These are phyloP conservation scores for Prunella himalayana DNA, from an alignment of 2,113 vertebrate genomes.

Conservation along the genomic window DNA sequence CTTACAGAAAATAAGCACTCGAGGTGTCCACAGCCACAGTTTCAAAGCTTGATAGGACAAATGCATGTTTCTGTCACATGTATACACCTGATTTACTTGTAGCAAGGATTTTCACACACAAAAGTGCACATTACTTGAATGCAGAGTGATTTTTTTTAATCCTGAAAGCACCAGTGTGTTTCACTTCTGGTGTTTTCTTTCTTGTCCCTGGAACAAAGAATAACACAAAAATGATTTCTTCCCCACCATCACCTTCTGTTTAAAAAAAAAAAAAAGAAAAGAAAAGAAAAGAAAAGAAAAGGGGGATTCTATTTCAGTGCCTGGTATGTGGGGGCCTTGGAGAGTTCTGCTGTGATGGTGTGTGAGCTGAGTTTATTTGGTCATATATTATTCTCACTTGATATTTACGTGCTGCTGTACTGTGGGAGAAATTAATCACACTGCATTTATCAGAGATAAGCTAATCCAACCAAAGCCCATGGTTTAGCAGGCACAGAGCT, in stretches of 20 bases:
- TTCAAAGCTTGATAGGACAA: background rate
- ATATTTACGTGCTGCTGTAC: background rate
- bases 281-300: background rate
- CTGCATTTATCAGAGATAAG: conserved; percentile 15
- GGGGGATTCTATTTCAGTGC: background rate
- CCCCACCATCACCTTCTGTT: background rate
- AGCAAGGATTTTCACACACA: background rate
- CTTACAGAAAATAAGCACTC: background rate
- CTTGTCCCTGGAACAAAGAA: background rate
- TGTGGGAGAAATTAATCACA: conserved; percentile 41
- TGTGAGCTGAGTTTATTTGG: conserved; percentile 20
- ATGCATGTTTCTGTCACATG: background rate
- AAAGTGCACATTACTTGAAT: background rate
- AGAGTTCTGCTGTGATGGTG: background rate
- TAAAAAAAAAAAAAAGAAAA: background rate
- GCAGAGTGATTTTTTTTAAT: background rate
- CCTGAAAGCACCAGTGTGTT: background rate
- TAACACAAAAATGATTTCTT: background rate
- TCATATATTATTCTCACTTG: conserved; percentile 8
- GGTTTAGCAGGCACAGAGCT: conserved; percentile 3
- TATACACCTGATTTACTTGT: background rate
- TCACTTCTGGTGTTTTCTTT: background rate
- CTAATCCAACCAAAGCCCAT: background rate
- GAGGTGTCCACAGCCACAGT: accelerated
- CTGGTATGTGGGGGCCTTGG: background rate